Base-by-base conservation (phyloP, 2,113 vertebrate genomes). In the Dasyprocta punctata region DNA sequence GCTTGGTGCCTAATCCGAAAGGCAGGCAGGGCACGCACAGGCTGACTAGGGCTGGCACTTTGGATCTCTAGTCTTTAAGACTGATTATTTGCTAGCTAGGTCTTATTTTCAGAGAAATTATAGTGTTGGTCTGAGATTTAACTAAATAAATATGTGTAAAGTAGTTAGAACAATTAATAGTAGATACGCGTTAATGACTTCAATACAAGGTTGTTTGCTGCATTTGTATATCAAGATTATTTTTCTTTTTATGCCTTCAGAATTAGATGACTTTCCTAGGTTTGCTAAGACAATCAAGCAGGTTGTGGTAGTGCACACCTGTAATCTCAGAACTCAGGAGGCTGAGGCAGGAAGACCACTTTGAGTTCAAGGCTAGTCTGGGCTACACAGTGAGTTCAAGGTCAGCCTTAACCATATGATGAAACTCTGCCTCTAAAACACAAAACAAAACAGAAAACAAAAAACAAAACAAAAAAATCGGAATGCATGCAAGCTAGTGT, bases 181-280 rank as follows among this genome's bases (percentile, higher is more conserved):
- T 7, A 10, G 2, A 22, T 36, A 4, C 4, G 47, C 19, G 4
- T 28, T 38, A 16, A 77, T 49, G 16, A 36, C 17, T n/a, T 92
- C 7, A 13, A 6, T 14, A 3, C 52, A 92, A 5, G 5, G 10
- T 0, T 33, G 6, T 85, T 49, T 49, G 17, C 4, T 56, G 1
- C 22, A 69, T 52, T 82, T 71, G n/a, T 7, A 86, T 36, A 47
- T n/a, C 38, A 88, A 89, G 3, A 20, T 8, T 38, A 3, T 58
- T 47, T 36, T 73, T n/a, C 19, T 67, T 71, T 52, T 41, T 52
- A 11, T 60, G 8, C 2, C 65, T 91, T 83, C 30, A 61, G 36
- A 90, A 86, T 67, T 67, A 41, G 17, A 17, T 54, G 54, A 22
- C 44, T 84, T 52, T 86, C 4, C 4, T 84, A 73, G 13, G 26